These are phyloP conservation scores for Ranitomeya variabilis DNA, from an alignment of 2,113 vertebrate genomes.

Conservation along the genomic window DNA sequence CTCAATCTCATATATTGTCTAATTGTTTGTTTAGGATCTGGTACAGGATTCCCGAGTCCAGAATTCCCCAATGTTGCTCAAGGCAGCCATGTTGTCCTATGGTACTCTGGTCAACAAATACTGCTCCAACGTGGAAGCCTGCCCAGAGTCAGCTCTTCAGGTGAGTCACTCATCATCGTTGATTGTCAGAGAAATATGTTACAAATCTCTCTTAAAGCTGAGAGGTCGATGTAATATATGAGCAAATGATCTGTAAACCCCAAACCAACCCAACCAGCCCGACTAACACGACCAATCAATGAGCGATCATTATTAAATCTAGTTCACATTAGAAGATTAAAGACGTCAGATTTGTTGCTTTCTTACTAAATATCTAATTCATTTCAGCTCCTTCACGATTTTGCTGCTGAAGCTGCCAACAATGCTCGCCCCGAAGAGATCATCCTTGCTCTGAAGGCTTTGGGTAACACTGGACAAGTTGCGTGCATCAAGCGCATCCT, in stretches of 20 bases:
- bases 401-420: slow-evolving; percentile 72
- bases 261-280: not conserved
- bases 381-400: slow-evolving; percentile 78
- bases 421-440: slow-evolving; percentile 72
- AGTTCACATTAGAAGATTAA: too few relatives aligned
- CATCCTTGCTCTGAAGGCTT: slow-evolving; percentile 76
- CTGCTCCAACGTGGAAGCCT: slow-evolving; percentile 70
- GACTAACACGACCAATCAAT: not conserved
- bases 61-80: slow-evolving; percentile 66
- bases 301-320: not conserved
- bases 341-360: not conserved
- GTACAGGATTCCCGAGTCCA: slow-evolving; percentile 71
- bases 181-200: too few relatives aligned
- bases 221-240: not conserved
- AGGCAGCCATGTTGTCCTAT: slow-evolving; percentile 74
- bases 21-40: slow-evolving; percentile 70
- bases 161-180: slow-evolving; percentile 63
- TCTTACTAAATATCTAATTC: not conserved
- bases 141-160: slow-evolving; percentile 73
- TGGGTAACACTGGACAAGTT: slow-evolving; percentile 83
- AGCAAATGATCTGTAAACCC: not conserved
- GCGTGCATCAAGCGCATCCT: slow-evolving; percentile 80
- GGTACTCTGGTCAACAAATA: slow-evolving; percentile 78
- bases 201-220: not conserved
- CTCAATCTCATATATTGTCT: not conserved